Conservation (phyloP, 2,113 vertebrate species). For the Halichoerus grypus region DNA sequence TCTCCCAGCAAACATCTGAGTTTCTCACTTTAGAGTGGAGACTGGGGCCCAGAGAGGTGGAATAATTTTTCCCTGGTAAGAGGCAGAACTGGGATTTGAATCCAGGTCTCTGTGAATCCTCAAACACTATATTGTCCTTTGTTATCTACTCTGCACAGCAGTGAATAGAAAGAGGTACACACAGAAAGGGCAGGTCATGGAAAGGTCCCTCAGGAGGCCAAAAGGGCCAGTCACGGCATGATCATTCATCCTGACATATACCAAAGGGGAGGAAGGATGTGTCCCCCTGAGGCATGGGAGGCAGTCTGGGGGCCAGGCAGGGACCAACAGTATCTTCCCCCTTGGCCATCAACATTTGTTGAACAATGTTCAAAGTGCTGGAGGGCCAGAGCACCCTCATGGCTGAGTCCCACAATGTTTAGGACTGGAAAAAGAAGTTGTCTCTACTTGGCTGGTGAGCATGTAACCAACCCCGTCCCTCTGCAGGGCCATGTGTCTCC, state of each 20-base stretch:
- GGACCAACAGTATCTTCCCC: not conserved
- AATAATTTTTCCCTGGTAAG: not conserved
- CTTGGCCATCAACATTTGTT: not conserved
- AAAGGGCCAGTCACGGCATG: not conserved
- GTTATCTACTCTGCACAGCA: not conserved
- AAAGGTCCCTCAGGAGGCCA: not conserved
- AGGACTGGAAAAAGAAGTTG: not conserved
- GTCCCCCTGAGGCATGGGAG: not conserved
- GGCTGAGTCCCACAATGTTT: not conserved
- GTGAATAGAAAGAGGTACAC: not conserved
- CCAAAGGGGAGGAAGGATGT: not conserved
- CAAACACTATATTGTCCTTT: not conserved
- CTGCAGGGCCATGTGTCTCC: not conserved
- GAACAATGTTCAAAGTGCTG: not conserved
- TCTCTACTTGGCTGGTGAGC: not conserved
- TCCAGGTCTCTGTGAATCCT: not conserved
- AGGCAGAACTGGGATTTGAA: not conserved
- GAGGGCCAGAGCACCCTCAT: not conserved
- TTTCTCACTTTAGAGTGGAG: not conserved
- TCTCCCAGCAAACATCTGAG: not conserved
- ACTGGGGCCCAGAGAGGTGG: not conserved
- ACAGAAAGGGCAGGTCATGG: not conserved
- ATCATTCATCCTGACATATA: not conserved
- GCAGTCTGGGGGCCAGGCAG: not conserved
- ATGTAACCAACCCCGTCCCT: not conserved